Percentiles rank a stretch among this genome's conserved stretches.
phyloP scores from a whole-genome alignment of 2,797 vertebrate genomes.

The Erethizon dorsatum region DNA sequence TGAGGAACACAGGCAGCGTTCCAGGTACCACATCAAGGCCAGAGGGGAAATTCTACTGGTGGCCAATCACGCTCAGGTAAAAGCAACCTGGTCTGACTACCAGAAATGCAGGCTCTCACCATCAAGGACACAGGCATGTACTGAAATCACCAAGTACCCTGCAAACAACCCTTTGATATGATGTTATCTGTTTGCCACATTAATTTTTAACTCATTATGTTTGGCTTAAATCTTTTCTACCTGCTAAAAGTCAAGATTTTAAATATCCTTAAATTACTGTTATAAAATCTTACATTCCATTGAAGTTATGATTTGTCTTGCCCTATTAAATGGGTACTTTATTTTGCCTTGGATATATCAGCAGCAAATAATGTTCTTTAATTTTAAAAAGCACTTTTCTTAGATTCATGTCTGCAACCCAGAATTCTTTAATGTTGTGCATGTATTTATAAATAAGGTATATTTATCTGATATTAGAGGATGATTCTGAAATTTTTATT shows the following conservation, averaged over 20 bases:
- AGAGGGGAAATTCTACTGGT: neutral
- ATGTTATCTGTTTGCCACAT: neutral
- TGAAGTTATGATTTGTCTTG: conserved; percentile 24
- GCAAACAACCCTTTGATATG: neutral
- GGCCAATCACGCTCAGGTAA: fast-evolving
- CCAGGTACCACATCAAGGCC: neutral
- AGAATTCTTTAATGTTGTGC: neutral
- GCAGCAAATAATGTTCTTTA: neutral
- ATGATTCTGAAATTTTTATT: neutral
- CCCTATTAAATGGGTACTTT: conserved; percentile 1
- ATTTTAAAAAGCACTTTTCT: neutral
- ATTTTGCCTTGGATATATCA: conserved; percentile 22
- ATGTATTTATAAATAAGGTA: neutral
- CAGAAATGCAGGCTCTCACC: neutral
- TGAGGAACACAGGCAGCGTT: neutral
- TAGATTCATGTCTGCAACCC: conserved; percentile 31
- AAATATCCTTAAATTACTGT: conserved; percentile 41
- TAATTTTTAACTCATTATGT: conserved; percentile 6
- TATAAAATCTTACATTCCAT: neutral
- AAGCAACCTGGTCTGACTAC: neutral
- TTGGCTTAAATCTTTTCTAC: conserved; percentile 10
- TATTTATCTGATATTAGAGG: neutral
- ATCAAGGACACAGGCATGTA: neutral
- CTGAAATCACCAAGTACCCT: neutral
- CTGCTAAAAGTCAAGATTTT: conserved; percentile 47